phyloP scores from a whole-genome alignment of 2,113 vertebrate species.

The Chlamydotis undulata region DNA sequence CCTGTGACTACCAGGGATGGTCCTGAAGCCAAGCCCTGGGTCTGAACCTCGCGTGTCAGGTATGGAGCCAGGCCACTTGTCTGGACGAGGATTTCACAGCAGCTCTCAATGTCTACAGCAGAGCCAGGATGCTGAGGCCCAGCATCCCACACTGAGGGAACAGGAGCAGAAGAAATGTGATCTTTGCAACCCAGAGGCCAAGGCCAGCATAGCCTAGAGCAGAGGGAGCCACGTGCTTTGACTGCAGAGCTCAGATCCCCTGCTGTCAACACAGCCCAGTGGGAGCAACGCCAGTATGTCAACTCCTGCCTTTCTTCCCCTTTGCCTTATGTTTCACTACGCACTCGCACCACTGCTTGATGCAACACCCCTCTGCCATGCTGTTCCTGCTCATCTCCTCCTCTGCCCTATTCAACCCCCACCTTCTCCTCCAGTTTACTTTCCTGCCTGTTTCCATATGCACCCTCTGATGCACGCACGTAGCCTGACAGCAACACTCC shows the following conservation, averaged over 20 bases:
- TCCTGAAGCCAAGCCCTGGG: neutral
- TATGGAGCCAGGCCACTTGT: neutral
- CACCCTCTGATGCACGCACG: accelerated
- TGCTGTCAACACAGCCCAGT: neutral
- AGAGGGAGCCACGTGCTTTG: neutral
- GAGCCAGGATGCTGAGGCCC: neutral
- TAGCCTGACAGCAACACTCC: neutral
- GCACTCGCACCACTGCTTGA: neutral
- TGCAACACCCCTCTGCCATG: neutral
- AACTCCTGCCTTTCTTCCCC: neutral
- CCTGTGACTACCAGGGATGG: neutral
- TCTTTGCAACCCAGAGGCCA: neutral
- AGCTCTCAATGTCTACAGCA: neutral
- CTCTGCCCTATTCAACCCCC: neutral
- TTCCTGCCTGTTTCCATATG: neutral
- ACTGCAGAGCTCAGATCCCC: neutral
- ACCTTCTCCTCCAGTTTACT: neutral
- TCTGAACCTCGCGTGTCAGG: neutral
- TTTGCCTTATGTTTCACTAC: neutral
- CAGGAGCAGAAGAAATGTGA: accelerated
- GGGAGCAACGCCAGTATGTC: accelerated
- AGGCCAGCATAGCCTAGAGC: neutral
- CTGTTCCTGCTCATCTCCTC: neutral
- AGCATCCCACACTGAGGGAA: neutral
- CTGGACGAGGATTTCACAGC: neutral